Conservation (phyloP, 1,140 invertebrate species). For the Drosophila nannoptera region DNA sequence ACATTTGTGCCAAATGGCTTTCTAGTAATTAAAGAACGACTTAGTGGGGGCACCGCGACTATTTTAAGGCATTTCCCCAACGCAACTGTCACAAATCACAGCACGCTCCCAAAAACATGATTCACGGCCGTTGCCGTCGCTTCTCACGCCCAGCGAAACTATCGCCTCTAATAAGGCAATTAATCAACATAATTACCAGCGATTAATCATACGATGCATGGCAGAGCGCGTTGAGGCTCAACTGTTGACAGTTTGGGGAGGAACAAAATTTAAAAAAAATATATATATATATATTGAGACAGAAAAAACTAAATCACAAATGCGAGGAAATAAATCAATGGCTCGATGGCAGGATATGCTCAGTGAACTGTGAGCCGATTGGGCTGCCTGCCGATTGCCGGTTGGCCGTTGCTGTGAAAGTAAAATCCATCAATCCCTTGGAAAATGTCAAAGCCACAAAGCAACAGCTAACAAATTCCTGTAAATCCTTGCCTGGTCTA, state of each 20-base stretch:
- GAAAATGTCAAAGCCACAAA: slow-evolving; percentile 66
- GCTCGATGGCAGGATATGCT: slow-evolving; percentile 42
- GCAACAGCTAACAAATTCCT: slow-evolving; percentile 49
- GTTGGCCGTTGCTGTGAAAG: neutral
- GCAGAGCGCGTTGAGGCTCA: slow-evolving; percentile 12
- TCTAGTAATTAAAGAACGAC: slow-evolving; percentile 66
- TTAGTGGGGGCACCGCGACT: slow-evolving; percentile 21
- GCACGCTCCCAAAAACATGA: slow-evolving; percentile 62
- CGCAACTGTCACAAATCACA: slow-evolving; percentile 25
- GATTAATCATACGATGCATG: slow-evolving; percentile 68
- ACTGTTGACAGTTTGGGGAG: slow-evolving; percentile 65
- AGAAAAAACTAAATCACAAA: slow-evolving; percentile 60
- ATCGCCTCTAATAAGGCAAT: slow-evolving; percentile 74
- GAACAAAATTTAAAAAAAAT: slow-evolving; percentile 39
- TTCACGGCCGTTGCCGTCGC: slow-evolving; percentile 41
- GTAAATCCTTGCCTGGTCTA: slow-evolving; percentile 61
- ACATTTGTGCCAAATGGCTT: slow-evolving; percentile 72
- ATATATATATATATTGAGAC: neutral
- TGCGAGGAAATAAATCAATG: slow-evolving; percentile 68
- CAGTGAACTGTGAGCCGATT: slow-evolving; percentile 50
- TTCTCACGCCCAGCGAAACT: slow-evolving; percentile 47
- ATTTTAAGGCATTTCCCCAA: slow-evolving; percentile 46
- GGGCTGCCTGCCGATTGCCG: slow-evolving; percentile 4
- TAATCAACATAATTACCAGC: slow-evolving; percentile 78
- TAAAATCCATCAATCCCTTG: slow-evolving; percentile 46